phyloP scores from a whole-genome alignment of 2,797 vertebrate species.

The Malurus splendens region DNA sequence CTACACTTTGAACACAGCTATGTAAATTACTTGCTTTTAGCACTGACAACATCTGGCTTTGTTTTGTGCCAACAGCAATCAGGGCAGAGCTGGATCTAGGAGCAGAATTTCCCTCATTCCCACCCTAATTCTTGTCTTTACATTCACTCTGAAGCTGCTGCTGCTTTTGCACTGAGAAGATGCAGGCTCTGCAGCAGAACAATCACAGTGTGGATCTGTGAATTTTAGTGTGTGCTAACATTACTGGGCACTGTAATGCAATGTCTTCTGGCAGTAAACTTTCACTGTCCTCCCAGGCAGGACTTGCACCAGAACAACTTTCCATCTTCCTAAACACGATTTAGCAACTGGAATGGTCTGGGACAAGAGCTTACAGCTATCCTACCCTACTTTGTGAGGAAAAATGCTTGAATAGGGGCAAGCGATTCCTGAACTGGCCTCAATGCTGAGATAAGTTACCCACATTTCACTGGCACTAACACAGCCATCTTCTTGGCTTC shows the following conservation, averaged over 20 bases:
- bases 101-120: neutral
- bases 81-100: neutral
- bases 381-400: neutral
- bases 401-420: neutral
- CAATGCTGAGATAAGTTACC: neutral
- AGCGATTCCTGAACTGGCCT: neutral
- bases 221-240: fast-evolving
- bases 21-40: neutral
- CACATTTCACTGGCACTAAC: neutral
- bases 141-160: neutral
- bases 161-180: neutral
- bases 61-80: neutral
- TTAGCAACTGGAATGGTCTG: neutral
- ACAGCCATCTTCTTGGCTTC: neutral
- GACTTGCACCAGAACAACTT: neutral
- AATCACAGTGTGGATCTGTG: neutral
- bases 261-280: neutral
- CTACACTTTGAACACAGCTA: neutral
- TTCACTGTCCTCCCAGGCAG: neutral
- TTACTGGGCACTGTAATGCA: neutral
- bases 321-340: neutral
- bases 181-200: neutral
- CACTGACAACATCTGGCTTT: neutral
- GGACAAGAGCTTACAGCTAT: neutral
- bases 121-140: neutral